Conservation (phyloP, 2,113 vertebrate species). For the Pantherophis guttatus region DNA sequence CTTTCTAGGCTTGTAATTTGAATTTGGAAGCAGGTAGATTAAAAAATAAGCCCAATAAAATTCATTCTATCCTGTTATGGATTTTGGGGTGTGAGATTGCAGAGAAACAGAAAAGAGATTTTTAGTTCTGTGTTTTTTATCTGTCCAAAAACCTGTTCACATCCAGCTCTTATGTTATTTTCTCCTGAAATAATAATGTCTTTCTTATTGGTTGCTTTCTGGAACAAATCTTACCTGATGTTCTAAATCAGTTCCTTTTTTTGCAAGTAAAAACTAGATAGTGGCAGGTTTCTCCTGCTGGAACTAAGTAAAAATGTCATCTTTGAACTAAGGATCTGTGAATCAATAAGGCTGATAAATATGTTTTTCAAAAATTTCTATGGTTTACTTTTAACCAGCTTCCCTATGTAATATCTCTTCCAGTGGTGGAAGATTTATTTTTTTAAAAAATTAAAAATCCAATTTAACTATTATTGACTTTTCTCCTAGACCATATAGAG, state of each 20-base stretch:
- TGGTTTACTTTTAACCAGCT: slow-evolving; percentile 6
- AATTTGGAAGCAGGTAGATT: not conserved
- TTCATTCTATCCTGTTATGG: not conserved
- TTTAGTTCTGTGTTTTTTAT: not conserved
- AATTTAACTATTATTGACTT: slow-evolving; percentile 62
- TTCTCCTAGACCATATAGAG: slow-evolving; percentile 28
- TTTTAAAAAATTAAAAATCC: slow-evolving; percentile 32
- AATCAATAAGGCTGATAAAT: not conserved
- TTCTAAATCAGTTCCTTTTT: not conserved
- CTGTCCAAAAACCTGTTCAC: not conserved
- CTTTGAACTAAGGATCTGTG: not conserved
- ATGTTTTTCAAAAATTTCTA: not conserved
- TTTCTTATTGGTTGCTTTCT: not conserved
- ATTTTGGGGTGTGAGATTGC: not conserved
- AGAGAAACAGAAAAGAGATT: not conserved
- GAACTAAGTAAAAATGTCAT: not conserved
- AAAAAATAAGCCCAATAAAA: not conserved
- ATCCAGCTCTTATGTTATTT: not conserved
- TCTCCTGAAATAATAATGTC: not conserved
- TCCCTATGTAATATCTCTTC: slow-evolving; percentile 30
- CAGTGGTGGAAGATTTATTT: slow-evolving; percentile 45
- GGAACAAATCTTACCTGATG: not conserved
- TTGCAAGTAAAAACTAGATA: not conserved
- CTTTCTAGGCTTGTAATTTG: not conserved
- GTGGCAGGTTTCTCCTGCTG: not conserved